A percentile compares a stretch with the other conserved stretches of the same genome.
phyloP scores from a whole-genome alignment of 2,888 invertebrate species.

The Aphodius granarius region DNA sequence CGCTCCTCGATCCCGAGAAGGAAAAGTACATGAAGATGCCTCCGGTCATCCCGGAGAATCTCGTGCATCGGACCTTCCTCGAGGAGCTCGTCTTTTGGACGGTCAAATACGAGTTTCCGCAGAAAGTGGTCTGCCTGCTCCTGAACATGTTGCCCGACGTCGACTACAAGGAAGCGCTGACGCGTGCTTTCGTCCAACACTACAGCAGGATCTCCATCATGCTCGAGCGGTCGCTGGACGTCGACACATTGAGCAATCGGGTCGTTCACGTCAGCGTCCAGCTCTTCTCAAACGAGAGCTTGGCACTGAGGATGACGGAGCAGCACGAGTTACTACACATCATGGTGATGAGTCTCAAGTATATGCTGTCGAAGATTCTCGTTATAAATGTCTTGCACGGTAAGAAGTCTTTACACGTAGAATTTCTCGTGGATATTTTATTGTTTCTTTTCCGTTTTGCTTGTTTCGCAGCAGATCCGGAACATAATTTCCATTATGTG shows the following conservation, averaged over 20 bases:
- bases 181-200: slow-evolving; percentile 93
- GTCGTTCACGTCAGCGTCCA: slow-evolving; percentile 98
- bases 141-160: slow-evolving; percentile 95
- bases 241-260: slow-evolving; percentile 90
- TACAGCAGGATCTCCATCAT: slow-evolving; percentile 94
- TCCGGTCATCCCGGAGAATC: slow-evolving; percentile 74
- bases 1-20: slow-evolving; percentile 72
- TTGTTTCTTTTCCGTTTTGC: background rate
- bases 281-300: slow-evolving; percentile 90
- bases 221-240: slow-evolving; percentile 81
- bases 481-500: slow-evolving; percentile 83
- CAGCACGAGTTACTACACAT: slow-evolving; percentile 88
- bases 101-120: slow-evolving; percentile 95
- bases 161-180: slow-evolving; percentile 92
- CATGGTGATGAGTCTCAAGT: slow-evolving; percentile 86
- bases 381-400: slow-evolving; percentile 86
- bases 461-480: slow-evolving; percentile 60
- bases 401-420: slow-evolving; percentile 47
- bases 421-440: background rate
- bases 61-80: slow-evolving; percentile 81
- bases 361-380: slow-evolving; percentile 92
- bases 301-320: slow-evolving; percentile 89
- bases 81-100: slow-evolving; percentile 99
- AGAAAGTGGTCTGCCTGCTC: slow-evolving; percentile 92
- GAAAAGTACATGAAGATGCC: slow-evolving; percentile 78